These are phyloP conservation scores for Oncorhynchus kisutch DNA, from an alignment of 2,113 vertebrate genomes.

Conservation along the genomic window DNA sequence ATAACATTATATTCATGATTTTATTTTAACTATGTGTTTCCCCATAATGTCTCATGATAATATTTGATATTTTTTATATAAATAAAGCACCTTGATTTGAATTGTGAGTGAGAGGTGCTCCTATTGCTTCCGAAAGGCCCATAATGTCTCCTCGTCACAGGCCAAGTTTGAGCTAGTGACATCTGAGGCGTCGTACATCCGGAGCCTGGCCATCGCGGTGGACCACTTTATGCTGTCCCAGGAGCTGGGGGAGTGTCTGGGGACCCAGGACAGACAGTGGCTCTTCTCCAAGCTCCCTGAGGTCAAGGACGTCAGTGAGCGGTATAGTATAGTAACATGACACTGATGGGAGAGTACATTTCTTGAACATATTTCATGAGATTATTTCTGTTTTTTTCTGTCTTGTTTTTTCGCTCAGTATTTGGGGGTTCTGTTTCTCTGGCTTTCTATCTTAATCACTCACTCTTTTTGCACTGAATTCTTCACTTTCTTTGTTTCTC, in stretches of 20 bases:
- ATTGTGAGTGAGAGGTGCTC: too few relatives aligned
- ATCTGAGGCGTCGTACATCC: conserved; percentile 87
- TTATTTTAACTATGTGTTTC: too few relatives aligned
- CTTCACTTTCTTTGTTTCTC: not conserved
- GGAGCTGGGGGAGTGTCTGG: conserved; percentile 81
- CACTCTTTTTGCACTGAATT: too few relatives aligned
- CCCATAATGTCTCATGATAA: too few relatives aligned
- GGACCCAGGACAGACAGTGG: conserved; percentile 85
- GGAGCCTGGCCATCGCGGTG: conserved; percentile 83
- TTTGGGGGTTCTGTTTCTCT: too few relatives aligned
- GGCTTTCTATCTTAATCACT: too few relatives aligned
- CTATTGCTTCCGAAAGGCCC: too few relatives aligned
- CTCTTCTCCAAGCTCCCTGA: conserved; percentile 89
- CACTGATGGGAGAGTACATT: too few relatives aligned
- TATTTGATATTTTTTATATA: too few relatives aligned
- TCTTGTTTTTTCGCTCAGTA: not conserved
- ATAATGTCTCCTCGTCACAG: conserved; percentile 53
- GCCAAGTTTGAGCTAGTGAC: conserved; percentile 93
- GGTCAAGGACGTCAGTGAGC: conserved; percentile 88
- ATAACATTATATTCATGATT: too few relatives aligned
- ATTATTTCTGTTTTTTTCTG: not conserved
- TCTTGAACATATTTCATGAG: not conserved
- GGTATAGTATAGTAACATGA: conserved; percentile 62
- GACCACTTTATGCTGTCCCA: conserved; percentile 85
- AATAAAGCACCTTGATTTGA: too few relatives aligned